These are phyloP conservation scores for Crax fasciolata DNA, from an alignment of 2,797 vertebrate species.

Conservation along the genomic window DNA sequence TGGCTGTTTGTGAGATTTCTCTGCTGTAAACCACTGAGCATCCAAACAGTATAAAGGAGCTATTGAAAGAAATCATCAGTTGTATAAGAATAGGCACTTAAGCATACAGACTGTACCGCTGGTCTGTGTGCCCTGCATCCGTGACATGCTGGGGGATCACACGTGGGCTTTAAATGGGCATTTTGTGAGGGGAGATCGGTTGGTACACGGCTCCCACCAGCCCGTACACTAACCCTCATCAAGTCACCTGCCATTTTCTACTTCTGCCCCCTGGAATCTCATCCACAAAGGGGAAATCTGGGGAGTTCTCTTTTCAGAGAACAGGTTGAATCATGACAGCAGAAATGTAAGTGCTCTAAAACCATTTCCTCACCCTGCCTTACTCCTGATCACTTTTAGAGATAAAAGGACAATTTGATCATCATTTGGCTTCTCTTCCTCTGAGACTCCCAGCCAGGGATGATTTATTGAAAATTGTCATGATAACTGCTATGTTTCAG, in stretches of 20 bases:
- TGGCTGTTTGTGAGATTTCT: not conserved
- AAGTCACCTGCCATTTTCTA: not conserved
- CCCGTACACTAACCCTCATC: fast-evolving
- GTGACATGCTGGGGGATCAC: not conserved
- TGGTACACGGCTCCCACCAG: not conserved
- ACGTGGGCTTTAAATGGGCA: fast-evolving
- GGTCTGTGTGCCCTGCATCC: not conserved
- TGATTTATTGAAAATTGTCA: constrained; percentile 57
- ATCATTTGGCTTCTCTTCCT: constrained; percentile 46
- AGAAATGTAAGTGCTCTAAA: constrained; percentile 8
- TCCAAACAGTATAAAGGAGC: not conserved
- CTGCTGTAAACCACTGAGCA: not conserved
- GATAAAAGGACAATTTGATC: constrained; percentile 63
- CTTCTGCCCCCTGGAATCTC: not conserved
- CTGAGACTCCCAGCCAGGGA: constrained; percentile 27
- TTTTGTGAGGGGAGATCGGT: not conserved
- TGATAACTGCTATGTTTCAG: constrained; percentile 40
- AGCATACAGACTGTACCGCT: not conserved
- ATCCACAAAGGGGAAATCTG: not conserved
- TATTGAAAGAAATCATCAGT: not conserved
- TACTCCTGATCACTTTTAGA: constrained; percentile 12
- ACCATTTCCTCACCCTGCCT: not conserved
- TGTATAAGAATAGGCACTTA: not conserved
- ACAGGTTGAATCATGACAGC: not conserved
- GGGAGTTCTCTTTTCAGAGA: not conserved